Conservation (phyloP, 2,888 invertebrate genomes). For the Pecten maximus region DNA sequence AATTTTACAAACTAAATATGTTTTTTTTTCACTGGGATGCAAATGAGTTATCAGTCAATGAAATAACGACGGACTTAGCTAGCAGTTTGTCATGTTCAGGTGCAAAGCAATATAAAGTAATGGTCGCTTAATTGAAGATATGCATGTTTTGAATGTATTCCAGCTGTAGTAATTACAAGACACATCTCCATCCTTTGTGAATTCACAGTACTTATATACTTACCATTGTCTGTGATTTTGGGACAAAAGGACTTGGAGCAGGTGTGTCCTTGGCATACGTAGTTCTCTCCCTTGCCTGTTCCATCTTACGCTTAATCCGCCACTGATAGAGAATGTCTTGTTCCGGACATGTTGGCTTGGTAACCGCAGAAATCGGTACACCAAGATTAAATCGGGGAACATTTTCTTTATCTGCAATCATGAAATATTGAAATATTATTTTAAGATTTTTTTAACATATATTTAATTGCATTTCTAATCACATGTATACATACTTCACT, state of each 20-base stretch:
- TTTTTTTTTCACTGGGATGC: too few species aligned
- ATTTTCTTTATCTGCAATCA: slow-evolving; percentile 40
- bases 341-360: slow-evolving; percentile 59
- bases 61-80: not conserved
- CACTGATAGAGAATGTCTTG: slow-evolving; percentile 80
- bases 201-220: not conserved
- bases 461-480: too few species aligned
- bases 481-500: too few species aligned
- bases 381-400: slow-evolving; percentile 35
- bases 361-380: not conserved
- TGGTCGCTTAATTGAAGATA: too few species aligned
- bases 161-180: too few species aligned
- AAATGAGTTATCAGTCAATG: too few species aligned
- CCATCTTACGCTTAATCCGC: slow-evolving; percentile 76
- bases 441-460: too few species aligned
- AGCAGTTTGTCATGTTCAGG: not conserved
- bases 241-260: not conserved
- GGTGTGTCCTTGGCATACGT: slow-evolving; percentile 35
- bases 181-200: too few species aligned
- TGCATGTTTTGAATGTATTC: too few species aligned
- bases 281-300: slow-evolving; percentile 67
- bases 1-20: too few species aligned
- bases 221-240: slow-evolving; percentile 12
- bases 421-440: too few species aligned
- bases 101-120: too few species aligned